phyloP scores from a whole-genome alignment of 2,797 vertebrate species.

The Varecia variegata region DNA sequence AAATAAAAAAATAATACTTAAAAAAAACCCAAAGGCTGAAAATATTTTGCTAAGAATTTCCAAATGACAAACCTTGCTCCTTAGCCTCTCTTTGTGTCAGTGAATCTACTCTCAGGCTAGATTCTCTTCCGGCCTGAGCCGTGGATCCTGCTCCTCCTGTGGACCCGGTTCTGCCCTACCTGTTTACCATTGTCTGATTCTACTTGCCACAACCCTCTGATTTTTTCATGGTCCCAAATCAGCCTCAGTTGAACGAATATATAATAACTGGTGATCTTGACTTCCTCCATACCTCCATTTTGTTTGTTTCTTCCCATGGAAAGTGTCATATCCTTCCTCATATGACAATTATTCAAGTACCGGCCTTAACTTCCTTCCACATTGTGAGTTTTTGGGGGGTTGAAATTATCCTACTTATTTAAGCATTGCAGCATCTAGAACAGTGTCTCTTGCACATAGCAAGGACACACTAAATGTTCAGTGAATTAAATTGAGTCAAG shows the following conservation, averaged over 20 bases:
- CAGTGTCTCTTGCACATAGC: neutral
- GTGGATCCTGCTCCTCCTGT: neutral
- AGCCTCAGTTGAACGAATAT: neutral
- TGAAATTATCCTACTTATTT: neutral
- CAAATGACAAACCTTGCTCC: neutral
- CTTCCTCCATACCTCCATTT: neutral
- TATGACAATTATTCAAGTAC: neutral
- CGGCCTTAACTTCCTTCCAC: neutral
- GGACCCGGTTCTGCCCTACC: neutral
- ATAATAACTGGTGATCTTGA: neutral
- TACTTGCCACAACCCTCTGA: neutral
- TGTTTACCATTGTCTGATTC: neutral
- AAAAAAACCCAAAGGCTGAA: neutral
- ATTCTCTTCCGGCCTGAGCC: neutral
- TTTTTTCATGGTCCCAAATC: neutral
- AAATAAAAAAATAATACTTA: neutral
- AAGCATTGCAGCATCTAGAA: neutral
- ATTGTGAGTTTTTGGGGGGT: neutral
- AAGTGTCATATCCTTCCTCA: neutral
- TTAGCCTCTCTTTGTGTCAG: neutral
- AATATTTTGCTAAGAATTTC: neutral
- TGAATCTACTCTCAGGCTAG: neutral
- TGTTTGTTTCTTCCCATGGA: neutral
- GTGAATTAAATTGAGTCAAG: neutral
- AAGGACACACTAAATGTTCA: neutral